phyloP scores from a whole-genome alignment of 2,797 vertebrate species.

The Menidia menidia region DNA sequence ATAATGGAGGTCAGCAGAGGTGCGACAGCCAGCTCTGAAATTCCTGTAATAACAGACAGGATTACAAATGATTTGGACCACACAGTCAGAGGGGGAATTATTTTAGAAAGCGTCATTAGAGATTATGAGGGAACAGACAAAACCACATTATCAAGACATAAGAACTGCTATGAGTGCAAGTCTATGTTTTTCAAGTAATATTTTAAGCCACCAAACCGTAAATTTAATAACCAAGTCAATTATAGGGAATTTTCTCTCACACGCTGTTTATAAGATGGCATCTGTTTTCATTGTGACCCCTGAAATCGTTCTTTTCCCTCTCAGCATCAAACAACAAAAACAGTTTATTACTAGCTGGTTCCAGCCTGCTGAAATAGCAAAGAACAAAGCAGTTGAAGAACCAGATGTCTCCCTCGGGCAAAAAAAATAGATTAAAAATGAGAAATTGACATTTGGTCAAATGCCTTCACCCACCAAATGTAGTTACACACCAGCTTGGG shows the following conservation, averaged over 20 bases:
- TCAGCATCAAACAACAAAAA: neutral
- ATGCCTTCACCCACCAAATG: too few relatives aligned
- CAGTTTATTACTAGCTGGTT: neutral
- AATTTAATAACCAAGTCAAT: neutral
- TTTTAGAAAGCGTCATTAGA: neutral
- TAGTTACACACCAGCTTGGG: too few relatives aligned
- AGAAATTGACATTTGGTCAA: too few relatives aligned
- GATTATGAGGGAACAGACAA: neutral
- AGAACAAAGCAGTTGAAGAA: neutral
- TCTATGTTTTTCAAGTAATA: neutral
- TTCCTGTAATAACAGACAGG: neutral
- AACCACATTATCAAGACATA: neutral
- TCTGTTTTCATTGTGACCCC: neutral
- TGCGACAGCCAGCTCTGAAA: constrained; percentile 6
- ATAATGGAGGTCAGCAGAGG: neutral
- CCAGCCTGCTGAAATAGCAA: neutral
- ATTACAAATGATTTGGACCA: neutral
- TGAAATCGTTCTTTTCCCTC: neutral
- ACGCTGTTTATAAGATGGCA: neutral
- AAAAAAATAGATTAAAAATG: neutral
- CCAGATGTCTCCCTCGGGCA: neutral
- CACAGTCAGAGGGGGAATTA: neutral
- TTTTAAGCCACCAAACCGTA: neutral
- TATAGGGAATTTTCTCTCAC: neutral
- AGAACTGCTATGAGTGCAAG: neutral